phyloP scores from a whole-genome alignment of 2,888 invertebrate species.

The Amphiduros pacificus region DNA sequence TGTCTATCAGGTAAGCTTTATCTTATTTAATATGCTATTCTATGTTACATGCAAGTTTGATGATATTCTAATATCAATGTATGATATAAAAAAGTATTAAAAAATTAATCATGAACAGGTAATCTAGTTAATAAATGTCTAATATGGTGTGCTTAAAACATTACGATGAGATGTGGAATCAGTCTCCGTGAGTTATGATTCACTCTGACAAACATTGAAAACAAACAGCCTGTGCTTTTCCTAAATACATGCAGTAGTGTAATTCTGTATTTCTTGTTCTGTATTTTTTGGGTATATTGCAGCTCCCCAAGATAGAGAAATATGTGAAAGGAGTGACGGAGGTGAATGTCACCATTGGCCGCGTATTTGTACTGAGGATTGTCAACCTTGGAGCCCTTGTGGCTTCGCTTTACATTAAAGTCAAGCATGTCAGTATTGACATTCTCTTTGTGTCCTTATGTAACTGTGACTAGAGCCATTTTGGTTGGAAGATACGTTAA shows the following conservation, averaged over 20 bases:
- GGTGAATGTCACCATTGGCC: constrained; percentile 5
- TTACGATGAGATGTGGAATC: too few species aligned
- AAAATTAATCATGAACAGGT: neutral
- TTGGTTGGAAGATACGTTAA: neutral
- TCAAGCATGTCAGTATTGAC: neutral
- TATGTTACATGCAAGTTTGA: neutral
- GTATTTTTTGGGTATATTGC: neutral
- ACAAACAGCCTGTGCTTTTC: too few species aligned
- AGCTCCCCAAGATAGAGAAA: constrained; percentile 39
- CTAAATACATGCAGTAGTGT: too few species aligned
- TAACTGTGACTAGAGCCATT: too few species aligned
- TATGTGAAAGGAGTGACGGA: constrained; percentile 27
- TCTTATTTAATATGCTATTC: neutral
- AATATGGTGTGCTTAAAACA: too few species aligned
- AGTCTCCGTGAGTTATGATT: too few species aligned
- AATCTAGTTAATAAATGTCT: neutral
- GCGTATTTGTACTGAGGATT: constrained; percentile 13
- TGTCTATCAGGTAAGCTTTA: neutral
- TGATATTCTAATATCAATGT: neutral
- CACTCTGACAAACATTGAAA: too few species aligned
- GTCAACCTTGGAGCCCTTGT: constrained; percentile 9
- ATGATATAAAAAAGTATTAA: neutral
- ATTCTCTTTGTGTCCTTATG: neutral
- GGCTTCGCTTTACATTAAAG: constrained; percentile 7
- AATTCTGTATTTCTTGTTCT: too few species aligned